Base-by-base conservation (phyloP, 1,140 invertebrate species). In the Zelostemma sp. region DNA sequence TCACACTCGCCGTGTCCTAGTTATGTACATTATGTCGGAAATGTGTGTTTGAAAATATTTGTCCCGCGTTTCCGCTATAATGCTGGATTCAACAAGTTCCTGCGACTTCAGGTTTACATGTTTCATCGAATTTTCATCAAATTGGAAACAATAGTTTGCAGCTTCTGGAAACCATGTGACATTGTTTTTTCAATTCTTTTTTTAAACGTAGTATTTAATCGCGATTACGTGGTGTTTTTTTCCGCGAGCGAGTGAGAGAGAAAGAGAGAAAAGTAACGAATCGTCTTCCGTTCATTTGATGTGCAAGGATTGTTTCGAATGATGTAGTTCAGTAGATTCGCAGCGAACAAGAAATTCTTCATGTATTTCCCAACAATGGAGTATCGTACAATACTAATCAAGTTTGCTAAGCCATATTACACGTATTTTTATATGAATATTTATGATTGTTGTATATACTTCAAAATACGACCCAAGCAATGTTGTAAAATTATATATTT, bases 371-470 rank as follows among this genome's bases (percentile, higher is more conserved):
- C 48, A 50, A 43, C 17, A 53, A 21, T 56, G 16, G 31, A 43
- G 18, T 58, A 59, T 58, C 41, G 46, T 65, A 65, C 33, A 57
- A 51, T 57, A n/a, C n/a, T n/a, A 54, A 53, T 46, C 19, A 19
- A 47, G 17, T 19, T 51, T 35, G 28, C 14, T 64, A 51, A 45
- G 18, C 3, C 50, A 28, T 57, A 57, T 57, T 64, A 58, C 40
- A 12, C 40, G 28, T 63, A 57, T 65, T 57, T 65, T 50, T 65
- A 57, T 65, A 57, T 58, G 0, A 45, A 65, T 58, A 53, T 65
- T 51, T 65, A 65, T 53, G 51, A 40, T 55, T 35, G 38, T 0
- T 65, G 54, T 65, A 65, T 46, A 65, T 65, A 58, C 21, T 51
- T 50, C 50, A 1, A 63, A 63, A n/a, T 31, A 18, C 33, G 18